Evolutionary conservation across 2,797 vertebrate genomes (phyloP), one percentile per base, ranked within the genome.

Genomic region (Microctenopoma stevenorrisi): DNA sequence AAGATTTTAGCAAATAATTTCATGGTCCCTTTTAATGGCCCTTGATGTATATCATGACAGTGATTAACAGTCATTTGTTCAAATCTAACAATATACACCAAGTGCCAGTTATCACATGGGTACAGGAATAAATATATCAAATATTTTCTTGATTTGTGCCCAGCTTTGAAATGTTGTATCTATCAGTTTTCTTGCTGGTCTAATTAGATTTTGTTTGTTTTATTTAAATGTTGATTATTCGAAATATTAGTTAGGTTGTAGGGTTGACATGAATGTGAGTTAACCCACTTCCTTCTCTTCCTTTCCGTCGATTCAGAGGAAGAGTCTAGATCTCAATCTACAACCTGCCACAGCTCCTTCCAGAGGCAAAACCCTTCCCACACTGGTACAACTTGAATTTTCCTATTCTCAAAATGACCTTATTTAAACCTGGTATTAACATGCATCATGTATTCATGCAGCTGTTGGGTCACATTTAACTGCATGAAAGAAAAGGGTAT

Each of bases 341-440:
- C 96, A 93, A 92, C 84, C 96, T 85, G 92, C 94, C 91, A 93
- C 95, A 91, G 91, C 96, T 85, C 95, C 96, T 79, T 96, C 96
- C 95, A 96, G 96, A 94, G 97, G 96, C 93, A 98, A 98, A 96
- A 97, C 96, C 55, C 95, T 97, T 84, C 97, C 96, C 93, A 96
- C 96, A 76, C 96, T 96, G 95, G 96, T 97, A 95, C 93, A 94
- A 89, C 87, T 80, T 85, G 75, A 89, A 83, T 89, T 94, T 90
- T 93, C 92, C 82, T 90, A 89, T 90, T 93, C 90, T 93, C 86
- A 64, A 90, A 83, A 68, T 82, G 59, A 74, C 54, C 78, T 73
- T 79, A 13, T 83, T 76, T 82, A 61, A 84, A 74, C 75, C 82
- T 84, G 76, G 75, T 79, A 72, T 82, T 81, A 88, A 82, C 63